These are phyloP conservation scores for Andinoacara biseriatus DNA, from an alignment of 2,113 vertebrate species.

Conservation along the genomic window DNA sequence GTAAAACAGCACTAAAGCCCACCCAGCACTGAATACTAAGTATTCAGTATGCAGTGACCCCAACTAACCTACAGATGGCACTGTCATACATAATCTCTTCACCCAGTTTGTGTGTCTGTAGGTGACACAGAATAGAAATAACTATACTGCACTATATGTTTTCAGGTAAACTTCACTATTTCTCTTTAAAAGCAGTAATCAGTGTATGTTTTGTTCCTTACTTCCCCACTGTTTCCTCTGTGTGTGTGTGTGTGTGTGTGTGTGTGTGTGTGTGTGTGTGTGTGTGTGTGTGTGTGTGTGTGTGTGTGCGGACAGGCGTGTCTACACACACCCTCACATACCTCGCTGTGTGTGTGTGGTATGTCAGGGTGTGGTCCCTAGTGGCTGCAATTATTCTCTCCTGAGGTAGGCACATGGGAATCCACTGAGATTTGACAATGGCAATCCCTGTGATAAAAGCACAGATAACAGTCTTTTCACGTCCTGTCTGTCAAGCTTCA, in stretches of 20 bases:
- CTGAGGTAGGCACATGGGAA: neutral
- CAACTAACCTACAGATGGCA: constrained; percentile 40
- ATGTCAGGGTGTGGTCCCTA: constrained; percentile 30
- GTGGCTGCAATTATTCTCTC: neutral
- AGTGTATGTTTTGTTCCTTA: neutral
- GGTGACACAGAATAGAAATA: constrained; percentile 28
- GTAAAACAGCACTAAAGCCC: neutral
- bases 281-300: neutral
- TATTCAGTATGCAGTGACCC: constrained; percentile 35
- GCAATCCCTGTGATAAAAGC: neutral
- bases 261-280: neutral
- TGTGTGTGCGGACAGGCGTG: neutral
- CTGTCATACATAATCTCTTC: constrained; percentile 21
- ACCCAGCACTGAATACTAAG: neutral
- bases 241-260: neutral
- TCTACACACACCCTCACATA: neutral
- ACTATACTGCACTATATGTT: neutral
- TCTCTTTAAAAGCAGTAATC: neutral
- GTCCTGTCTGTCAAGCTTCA: neutral
- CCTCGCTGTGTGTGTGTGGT: neutral
- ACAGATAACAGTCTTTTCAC: neutral
- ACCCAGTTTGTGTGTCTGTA: neutral
- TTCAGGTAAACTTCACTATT: neutral
- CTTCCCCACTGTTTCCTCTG: neutral
- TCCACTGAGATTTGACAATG: neutral